phyloP scores from a whole-genome alignment of 2,888 invertebrate species.

The Nebria brevicollis region DNA sequence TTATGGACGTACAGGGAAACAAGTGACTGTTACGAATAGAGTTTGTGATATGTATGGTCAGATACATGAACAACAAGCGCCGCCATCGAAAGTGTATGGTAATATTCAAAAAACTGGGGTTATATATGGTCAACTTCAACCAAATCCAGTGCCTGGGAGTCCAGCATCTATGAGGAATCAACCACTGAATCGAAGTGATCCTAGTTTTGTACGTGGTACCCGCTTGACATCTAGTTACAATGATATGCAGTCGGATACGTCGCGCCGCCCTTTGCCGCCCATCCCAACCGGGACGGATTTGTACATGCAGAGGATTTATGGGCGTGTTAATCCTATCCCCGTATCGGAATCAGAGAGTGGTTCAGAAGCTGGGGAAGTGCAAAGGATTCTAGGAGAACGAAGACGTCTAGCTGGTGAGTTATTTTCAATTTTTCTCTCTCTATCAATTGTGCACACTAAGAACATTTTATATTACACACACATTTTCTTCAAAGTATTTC shows the following conservation, averaged over 20 bases:
- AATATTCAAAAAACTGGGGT: slow-evolving; percentile 56
- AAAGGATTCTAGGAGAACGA: slow-evolving; percentile 67
- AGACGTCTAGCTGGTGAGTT: slow-evolving; percentile 55
- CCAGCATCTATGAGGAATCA: slow-evolving; percentile 51
- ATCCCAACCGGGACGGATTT: slow-evolving; percentile 65
- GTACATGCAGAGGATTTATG: slow-evolving; percentile 26
- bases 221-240: slow-evolving; percentile 61
- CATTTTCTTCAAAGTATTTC: background rate
- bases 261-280: slow-evolving; percentile 39
- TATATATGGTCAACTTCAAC: slow-evolving; percentile 59
- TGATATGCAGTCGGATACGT: slow-evolving; percentile 55
- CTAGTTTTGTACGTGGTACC: slow-evolving; percentile 58
- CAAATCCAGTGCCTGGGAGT: slow-evolving; percentile 49
- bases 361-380: slow-evolving; percentile 78
- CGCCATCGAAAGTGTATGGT: slow-evolving; percentile 41
- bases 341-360: slow-evolving; percentile 75
- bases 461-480: background rate
- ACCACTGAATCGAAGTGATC: slow-evolving; percentile 52
- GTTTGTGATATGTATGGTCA: slow-evolving; percentile 62
- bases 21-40: slow-evolving; percentile 58
- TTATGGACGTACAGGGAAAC: slow-evolving; percentile 50
- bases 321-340: slow-evolving; percentile 16
- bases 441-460: background rate
- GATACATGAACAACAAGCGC: slow-evolving; percentile 57
- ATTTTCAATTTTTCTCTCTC: slow-evolving; percentile 32